These are phyloP conservation scores for Cepphus grylle DNA, from an alignment of 2,113 vertebrate genomes.

Conservation along the genomic window DNA sequence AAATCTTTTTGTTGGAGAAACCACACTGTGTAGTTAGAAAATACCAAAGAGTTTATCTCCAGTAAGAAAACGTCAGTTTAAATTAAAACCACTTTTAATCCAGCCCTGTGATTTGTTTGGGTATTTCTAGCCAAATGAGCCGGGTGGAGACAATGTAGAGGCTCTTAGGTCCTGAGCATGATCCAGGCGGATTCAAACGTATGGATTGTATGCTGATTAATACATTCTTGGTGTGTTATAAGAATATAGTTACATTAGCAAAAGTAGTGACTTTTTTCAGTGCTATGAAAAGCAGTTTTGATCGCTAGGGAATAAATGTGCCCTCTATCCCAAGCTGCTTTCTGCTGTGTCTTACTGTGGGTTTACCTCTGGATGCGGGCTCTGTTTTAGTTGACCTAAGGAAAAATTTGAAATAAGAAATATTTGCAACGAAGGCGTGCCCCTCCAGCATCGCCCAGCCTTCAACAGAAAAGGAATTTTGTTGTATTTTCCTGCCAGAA, in stretches of 20 bases:
- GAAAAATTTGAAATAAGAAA: background rate
- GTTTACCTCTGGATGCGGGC: background rate
- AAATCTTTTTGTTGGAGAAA: background rate
- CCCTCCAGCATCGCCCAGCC: background rate
- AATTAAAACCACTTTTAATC: background rate
- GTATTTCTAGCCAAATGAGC: background rate
- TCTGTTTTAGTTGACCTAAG: background rate
- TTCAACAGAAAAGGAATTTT: background rate
- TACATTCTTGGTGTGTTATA: background rate
- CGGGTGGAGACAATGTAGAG: background rate
- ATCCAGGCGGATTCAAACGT: accelerated
- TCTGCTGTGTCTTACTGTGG: background rate
- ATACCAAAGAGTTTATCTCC: background rate
- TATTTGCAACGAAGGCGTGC: background rate
- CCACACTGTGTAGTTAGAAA: background rate
- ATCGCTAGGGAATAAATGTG: background rate
- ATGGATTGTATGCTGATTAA: background rate
- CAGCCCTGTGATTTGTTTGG: background rate
- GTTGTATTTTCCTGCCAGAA: background rate
- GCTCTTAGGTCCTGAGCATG: background rate
- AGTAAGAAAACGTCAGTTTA: background rate
- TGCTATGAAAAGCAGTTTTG: background rate
- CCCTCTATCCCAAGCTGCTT: background rate
- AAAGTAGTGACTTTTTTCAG: background rate
- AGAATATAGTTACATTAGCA: background rate